phyloP scores from a whole-genome alignment of 2,797 vertebrate species.

The Acridotheres tristis region DNA sequence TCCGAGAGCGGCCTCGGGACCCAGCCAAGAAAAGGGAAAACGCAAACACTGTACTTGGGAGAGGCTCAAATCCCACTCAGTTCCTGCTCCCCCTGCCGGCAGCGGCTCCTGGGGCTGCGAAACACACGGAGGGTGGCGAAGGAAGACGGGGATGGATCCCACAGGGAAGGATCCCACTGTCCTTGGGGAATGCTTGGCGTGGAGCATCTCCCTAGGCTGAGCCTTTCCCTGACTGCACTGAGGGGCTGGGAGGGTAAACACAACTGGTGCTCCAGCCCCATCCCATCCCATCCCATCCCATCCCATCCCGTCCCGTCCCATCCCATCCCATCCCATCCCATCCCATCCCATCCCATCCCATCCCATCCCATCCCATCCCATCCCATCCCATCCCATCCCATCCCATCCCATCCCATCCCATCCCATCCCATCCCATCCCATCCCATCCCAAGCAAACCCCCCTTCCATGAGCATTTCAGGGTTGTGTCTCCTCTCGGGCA shows the following conservation, averaged over 20 bases:
- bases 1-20: neutral
- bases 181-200: neutral
- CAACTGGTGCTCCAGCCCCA: fast-evolving
- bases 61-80: neutral
- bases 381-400: neutral
- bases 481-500: neutral
- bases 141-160: neutral
- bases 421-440: neutral
- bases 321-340: neutral
- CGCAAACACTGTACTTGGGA: neutral
- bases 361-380: neutral
- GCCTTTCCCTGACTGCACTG: neutral
- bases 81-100: neutral
- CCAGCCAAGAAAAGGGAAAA: neutral
- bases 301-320: neutral
- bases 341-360: neutral
- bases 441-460: neutral
- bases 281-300: neutral
- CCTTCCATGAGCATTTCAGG: neutral
- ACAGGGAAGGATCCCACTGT: neutral
- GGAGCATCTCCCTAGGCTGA: fast-evolving
- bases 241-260: neutral
- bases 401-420: neutral
- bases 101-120: neutral
- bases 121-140: fast-evolving